Evolutionary conservation across 2,888 invertebrate genomes (phyloP).

Genomic region (Molorchus minor): DNA sequence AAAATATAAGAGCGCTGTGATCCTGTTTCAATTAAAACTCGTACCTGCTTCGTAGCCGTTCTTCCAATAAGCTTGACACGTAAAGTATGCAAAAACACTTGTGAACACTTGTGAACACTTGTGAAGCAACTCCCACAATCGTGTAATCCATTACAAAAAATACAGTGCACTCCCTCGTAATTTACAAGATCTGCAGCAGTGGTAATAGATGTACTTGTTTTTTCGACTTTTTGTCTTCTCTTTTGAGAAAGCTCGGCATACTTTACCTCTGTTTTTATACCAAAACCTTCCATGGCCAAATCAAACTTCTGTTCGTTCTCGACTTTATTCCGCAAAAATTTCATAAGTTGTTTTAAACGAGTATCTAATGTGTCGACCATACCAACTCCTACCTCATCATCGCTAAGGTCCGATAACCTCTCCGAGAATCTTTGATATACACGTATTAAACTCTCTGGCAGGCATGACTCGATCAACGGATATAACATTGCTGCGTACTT

Average conservation of each 20-base stretch:
- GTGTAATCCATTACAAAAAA: neutral
- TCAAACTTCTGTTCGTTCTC: neutral
- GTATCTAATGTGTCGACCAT: neutral
- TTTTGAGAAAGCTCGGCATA: neutral
- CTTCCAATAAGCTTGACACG: neutral
- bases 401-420: neutral
- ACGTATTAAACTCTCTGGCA: neutral
- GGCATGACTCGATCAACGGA: no score
- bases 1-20: constrained; percentile 1
- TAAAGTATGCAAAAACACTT: neutral
- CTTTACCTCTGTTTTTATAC: no score
- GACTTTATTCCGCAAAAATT: neutral
- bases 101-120: neutral
- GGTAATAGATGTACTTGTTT: neutral
- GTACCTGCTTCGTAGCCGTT: constrained; percentile 10
- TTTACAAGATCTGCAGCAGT: neutral
- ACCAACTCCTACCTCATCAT: neutral
- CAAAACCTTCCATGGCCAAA: neutral
- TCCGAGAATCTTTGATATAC: neutral
- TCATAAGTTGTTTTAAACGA: neutral
- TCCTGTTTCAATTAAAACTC: neutral
- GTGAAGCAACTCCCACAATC: neutral
- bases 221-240: neutral
- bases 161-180: no score
- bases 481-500: neutral